phyloP scores from a whole-genome alignment of 2,888 invertebrate species.

The Catonia carolina region DNA sequence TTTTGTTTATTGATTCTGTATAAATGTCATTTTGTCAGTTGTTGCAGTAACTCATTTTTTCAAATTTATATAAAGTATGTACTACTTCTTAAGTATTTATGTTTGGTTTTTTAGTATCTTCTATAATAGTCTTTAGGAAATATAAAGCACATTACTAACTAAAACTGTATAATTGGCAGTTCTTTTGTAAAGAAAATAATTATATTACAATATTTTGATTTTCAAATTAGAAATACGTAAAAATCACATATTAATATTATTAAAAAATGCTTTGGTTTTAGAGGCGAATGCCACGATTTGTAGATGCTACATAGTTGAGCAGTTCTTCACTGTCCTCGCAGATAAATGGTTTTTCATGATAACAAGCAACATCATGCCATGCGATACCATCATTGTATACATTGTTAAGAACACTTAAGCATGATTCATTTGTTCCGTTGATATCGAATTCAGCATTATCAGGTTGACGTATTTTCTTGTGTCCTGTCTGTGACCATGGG shows the following conservation, averaged over 20 bases:
- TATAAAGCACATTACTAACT: too few relatives aligned
- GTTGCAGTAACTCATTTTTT: too few relatives aligned
- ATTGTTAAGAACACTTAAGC: constrained; percentile 80
- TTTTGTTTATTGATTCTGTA: too few relatives aligned
- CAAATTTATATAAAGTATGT: too few relatives aligned
- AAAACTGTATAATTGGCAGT: too few relatives aligned
- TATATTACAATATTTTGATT: too few relatives aligned
- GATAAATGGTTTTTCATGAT: constrained; percentile 86
- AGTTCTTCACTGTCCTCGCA: constrained; percentile 88
- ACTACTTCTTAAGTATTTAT: too few relatives aligned
- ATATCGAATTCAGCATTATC: constrained; percentile 89
- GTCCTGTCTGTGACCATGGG: constrained; percentile 85
- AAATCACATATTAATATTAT: too few relatives aligned
- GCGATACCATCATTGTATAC: constrained; percentile 90
- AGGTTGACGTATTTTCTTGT: constrained; percentile 81
- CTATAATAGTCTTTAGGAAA: too few relatives aligned
- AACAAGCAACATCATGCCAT: constrained; percentile 91
- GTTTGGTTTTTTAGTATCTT: too few relatives aligned
- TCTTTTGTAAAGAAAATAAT: too few relatives aligned
- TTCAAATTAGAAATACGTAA: too few relatives aligned
- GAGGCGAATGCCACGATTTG: constrained; percentile 75
- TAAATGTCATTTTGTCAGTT: not conserved
- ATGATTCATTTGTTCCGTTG: constrained; percentile 78
- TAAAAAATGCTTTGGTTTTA: constrained; percentile 39
- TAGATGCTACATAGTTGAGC: constrained; percentile 74